These are phyloP conservation scores for Saccopteryx bilineata DNA, from an alignment of 2,113 vertebrate genomes.

Conservation along the genomic window DNA sequence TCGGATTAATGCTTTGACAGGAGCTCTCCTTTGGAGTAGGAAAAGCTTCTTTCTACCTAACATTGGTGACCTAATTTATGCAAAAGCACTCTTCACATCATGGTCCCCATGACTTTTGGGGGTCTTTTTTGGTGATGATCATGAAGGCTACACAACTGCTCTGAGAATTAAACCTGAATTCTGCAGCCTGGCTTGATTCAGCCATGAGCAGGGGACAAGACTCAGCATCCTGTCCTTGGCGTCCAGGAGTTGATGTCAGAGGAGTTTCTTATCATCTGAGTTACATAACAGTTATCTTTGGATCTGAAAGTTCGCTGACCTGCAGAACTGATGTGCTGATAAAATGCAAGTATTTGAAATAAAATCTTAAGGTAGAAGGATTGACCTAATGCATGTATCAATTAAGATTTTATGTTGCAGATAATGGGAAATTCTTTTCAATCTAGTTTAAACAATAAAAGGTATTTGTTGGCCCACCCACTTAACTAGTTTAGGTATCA, in stretches of 20 bases:
- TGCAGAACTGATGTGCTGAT: not conserved
- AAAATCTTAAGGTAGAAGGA: not conserved
- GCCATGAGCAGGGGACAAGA: not conserved
- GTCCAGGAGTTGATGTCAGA: not conserved
- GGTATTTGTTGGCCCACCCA: not conserved
- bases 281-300: not conserved
- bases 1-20: not conserved
- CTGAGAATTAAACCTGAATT: not conserved
- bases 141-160: not conserved
- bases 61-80: not conserved
- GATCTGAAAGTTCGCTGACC: not conserved
- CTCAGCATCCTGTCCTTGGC: not conserved
- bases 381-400: not conserved
- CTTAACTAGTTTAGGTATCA: not conserved
- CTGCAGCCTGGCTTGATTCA: not conserved
- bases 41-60: not conserved
- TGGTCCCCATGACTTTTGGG: not conserved
- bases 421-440: not conserved
- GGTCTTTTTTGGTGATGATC: not conserved
- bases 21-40: not conserved
- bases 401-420: not conserved
- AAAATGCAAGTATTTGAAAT: constrained; percentile 2
- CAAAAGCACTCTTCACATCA: not conserved
- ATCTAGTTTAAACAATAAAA: constrained; percentile 38
- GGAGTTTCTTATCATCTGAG: not conserved